Base-by-base conservation (phyloP, 2,113 vertebrate species). In the Orthonyx spaldingii region DNA sequence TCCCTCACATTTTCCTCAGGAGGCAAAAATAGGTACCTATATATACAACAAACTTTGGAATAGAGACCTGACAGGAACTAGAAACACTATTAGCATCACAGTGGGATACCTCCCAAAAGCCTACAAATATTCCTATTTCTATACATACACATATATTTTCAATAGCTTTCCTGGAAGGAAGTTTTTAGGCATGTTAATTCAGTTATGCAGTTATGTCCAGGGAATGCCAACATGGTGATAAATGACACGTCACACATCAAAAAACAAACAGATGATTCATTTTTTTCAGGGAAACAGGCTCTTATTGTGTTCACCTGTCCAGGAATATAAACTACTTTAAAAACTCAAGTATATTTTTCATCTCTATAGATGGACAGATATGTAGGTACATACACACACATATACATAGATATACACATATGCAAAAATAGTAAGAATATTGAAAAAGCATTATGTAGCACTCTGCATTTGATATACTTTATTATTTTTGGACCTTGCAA, bases 401-500 rank as follows among this genome's bases (percentile, higher is more conserved):
- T 14, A 53, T 39, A 72, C 33, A 80, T 10, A 79, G 33, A 86
- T 11, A 85, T 1, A 56, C 13, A 47, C 42, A 86, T 32, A 93
- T 56, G 84, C 81, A 90, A 93, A 93, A 97, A 91, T 83, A 97
- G 72, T 84, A 64, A 95, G 93, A 97, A 96, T 89, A 96, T 83
- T 98, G 97, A 94, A 96, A 98, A 97, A 97, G 94, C 91, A 98
- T 95, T 97, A 94, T 92, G 89, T 69, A 95, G 91, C 60, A 96
- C 97, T 97, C 97, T 96, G 91, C 92, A 98, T 96, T 98, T 98
- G 98, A 98, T 98, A 97, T 75, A 96, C 85, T 86, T 94, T 98
- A 98, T 98, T 99, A 98, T 98, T 97, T 96, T 98, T 99, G 98
- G 98, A 98, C 85, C 66, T 60, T 66, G 77, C 44, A 96, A 98